Percentiles rank a stretch among this genome's conserved stretches.
These are phyloP conservation scores for Elephas maximus DNA, from an alignment of 2,113 vertebrate genomes.

Conservation along the genomic window DNA sequence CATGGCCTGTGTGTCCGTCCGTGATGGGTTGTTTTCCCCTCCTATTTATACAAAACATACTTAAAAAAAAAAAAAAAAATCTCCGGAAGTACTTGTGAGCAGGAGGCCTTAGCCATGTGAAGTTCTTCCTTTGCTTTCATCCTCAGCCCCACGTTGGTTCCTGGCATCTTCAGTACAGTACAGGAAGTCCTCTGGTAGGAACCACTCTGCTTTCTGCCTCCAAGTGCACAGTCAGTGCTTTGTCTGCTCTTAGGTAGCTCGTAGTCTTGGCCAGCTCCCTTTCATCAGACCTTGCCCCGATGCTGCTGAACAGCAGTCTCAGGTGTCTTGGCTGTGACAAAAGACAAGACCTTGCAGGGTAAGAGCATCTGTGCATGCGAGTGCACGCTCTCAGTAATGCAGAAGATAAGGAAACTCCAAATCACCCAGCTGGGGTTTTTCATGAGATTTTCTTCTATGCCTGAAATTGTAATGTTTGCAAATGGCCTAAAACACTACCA, in stretches of 20 bases:
- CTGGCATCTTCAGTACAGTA: background rate
- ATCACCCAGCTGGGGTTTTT: background rate
- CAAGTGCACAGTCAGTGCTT: background rate
- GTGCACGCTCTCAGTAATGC: background rate
- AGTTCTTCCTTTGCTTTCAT: background rate
- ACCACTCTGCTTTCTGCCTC: background rate
- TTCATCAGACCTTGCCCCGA: background rate
- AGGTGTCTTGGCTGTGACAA: background rate
- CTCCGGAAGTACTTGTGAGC: background rate
- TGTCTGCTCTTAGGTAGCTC: background rate
- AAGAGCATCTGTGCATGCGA: fast-evolving
- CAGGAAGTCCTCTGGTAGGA: background rate
- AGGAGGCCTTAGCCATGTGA: background rate
- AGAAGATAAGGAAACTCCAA: background rate
- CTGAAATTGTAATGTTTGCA: slow-evolving; percentile 62
- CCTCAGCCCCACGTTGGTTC: background rate
- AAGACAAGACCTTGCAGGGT: background rate
- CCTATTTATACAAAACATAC: background rate
- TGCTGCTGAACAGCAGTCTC: background rate
- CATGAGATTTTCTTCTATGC: slow-evolving; percentile 44
- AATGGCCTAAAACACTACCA: slow-evolving; percentile 64
- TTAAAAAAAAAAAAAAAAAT: background rate
- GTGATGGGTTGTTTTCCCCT: background rate
- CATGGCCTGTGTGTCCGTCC: background rate
- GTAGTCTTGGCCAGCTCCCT: background rate